Base-by-base conservation (phyloP, 2,797 vertebrate species). In the Centropyge bicolor region DNA sequence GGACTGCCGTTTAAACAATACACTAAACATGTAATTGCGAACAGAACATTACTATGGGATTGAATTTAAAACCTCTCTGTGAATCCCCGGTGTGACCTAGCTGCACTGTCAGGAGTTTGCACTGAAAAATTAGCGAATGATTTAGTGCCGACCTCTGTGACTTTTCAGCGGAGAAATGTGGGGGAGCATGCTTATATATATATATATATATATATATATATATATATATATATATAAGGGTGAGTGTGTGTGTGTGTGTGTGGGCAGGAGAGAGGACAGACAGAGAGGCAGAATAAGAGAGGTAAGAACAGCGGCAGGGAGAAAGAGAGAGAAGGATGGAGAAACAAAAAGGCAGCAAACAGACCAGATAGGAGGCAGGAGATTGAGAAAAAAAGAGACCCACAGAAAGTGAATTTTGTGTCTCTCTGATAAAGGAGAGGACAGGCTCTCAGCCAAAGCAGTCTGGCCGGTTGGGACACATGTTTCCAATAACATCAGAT, bases 1-100 rank as follows among this genome's bases (percentile, higher is more conserved):
- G 76, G 86, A 93, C 84, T 83, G 86, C 75, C 86, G 77, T 91
- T 94, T 93, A 94, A 94, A 94, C 90, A 93, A 93, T 87, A 88
- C 86, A 90, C 89, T 89, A 87, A 93, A 92, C 88, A 90, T 90
- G 90, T 91, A 94, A 93, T 91, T 92, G 90, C 59, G 35, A 86
- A 70, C 61, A 87, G 88, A 90, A 87, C 86, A 93, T 91, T 87
- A 91, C 73, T 48, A 56, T n/a, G n/a, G 61, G 89, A 92, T 90
- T 92, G 80, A 80, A 90, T 91, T 78, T 84, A 89, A 91, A 92
- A 77, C 63, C 86, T 84, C 75, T 81, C 68, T 48, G 77, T 52
- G 78, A 80, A 87, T 87, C 89, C 77, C 86, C 48, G 75, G 85
- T 80, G 86, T 88, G 88, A 92, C 81, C 79, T 84, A 72, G 73